phyloP scores from a whole-genome alignment of 2,797 vertebrate species.

The Gallirallus australis region DNA sequence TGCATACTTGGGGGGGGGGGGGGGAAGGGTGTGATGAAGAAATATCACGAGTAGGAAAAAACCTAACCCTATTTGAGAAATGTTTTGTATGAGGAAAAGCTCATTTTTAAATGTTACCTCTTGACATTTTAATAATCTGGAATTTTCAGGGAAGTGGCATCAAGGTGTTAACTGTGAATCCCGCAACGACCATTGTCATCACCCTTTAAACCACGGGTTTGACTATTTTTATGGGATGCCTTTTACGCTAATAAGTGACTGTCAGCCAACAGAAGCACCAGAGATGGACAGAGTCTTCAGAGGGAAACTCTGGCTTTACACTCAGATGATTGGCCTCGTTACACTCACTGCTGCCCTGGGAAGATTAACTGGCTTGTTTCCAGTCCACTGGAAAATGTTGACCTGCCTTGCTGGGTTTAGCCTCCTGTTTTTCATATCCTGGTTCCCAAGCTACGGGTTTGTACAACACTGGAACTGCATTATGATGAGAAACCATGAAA shows the following conservation, averaged over 20 bases:
- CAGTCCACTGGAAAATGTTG: conserved; percentile 57
- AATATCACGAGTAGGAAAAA: not conserved
- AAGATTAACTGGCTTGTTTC: conserved; percentile 61
- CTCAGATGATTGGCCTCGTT: conserved; percentile 65
- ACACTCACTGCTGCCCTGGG: conserved; percentile 76
- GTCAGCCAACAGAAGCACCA: conserved; percentile 73
- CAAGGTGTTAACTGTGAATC: conserved; percentile 88
- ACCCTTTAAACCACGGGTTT: conserved; percentile 91
- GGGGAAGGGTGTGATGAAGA: not conserved
- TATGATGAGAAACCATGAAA: conserved; percentile 87
- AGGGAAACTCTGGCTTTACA: conserved; percentile 55
- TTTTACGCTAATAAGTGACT: conserved; percentile 86
- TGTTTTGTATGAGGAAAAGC: not conserved
- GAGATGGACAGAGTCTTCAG: conserved; percentile 72
- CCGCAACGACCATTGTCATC: conserved; percentile 88
- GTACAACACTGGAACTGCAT: conserved; percentile 89
- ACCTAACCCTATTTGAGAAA: accelerated
- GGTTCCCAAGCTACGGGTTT: conserved; percentile 77
- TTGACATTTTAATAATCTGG: not conserved
- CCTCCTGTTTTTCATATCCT: conserved; percentile 61
- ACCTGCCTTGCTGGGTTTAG: conserved; percentile 29
- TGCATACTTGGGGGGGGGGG: not conserved
- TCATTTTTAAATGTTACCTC: not conserved
- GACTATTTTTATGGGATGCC: conserved; percentile 90
- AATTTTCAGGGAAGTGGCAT: conserved; percentile 90